These are phyloP conservation scores for Rotaria socialis DNA, from an alignment of 2,888 invertebrate genomes.

Conservation along the genomic window DNA sequence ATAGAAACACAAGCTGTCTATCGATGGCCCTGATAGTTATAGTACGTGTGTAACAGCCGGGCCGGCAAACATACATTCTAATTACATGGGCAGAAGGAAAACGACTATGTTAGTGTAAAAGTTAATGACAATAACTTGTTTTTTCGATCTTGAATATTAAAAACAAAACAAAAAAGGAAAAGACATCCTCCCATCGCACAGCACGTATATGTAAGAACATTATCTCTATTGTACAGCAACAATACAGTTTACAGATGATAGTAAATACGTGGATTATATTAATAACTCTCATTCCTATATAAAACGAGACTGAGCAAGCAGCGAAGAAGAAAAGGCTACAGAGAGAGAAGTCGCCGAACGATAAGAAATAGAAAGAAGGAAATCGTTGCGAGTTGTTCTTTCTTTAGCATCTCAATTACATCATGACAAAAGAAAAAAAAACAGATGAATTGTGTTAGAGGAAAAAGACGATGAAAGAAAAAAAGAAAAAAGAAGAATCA, in stretches of 20 bases:
- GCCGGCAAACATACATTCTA: background rate
- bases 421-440: conserved; percentile 28
- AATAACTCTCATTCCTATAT: background rate
- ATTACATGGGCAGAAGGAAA: background rate
- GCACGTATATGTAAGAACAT: background rate
- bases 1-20: background rate
- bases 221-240: background rate
- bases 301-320: background rate
- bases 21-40: background rate
- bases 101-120: background rate
- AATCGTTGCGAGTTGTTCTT: background rate
- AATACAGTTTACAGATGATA: background rate
- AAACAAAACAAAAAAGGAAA: background rate
- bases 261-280: background rate
- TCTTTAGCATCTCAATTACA: conserved; percentile 18
- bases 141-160: background rate
- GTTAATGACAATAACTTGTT: background rate
- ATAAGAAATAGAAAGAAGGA: background rate
- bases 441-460: conserved; percentile 16
- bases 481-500: background rate
- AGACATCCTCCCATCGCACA: background rate
- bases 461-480: background rate
- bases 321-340: background rate
- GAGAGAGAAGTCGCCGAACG: background rate
- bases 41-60: background rate